Percentiles rank a stretch among this genome's conserved stretches.
Evolutionary conservation across 2,888 invertebrate genomes (phyloP).

Genomic region (Dryadula phaetusa): DNA sequence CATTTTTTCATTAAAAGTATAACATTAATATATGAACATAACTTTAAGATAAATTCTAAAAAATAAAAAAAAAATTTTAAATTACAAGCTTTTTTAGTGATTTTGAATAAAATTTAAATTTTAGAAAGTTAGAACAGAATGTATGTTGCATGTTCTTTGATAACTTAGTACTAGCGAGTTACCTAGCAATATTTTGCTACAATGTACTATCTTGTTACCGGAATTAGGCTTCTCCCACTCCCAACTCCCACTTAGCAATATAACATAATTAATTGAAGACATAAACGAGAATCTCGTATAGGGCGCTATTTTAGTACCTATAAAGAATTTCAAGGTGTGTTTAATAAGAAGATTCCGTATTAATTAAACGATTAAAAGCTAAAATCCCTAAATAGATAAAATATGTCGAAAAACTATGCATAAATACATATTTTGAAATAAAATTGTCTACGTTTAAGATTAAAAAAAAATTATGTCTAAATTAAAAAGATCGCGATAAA

Average conservation of each 20-base stretch:
- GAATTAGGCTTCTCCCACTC: background rate
- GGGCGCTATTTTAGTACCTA: background rate
- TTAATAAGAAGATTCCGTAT: background rate
- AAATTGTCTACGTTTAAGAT: too few relatives aligned
- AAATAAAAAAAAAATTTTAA: too few relatives aligned
- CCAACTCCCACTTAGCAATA: background rate
- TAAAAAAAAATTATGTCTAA: too few relatives aligned
- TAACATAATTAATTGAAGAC: background rate
- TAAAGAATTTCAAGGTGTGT: background rate
- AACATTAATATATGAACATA: too few relatives aligned
- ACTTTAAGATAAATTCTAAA: too few relatives aligned
- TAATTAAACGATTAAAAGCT: background rate
- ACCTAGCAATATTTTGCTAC: background rate
- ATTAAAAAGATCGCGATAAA: too few relatives aligned
- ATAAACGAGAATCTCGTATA: background rate
- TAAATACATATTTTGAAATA: too few relatives aligned
- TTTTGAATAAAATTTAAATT: background rate
- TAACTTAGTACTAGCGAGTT: background rate
- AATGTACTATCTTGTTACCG: background rate
- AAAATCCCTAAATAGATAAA: too few relatives aligned
- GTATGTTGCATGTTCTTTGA: background rate
- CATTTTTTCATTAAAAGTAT: too few relatives aligned
- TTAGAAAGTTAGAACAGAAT: background rate
- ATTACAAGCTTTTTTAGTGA: too few relatives aligned
- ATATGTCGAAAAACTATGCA: too few relatives aligned